These are phyloP conservation scores for Alfaro cultratus DNA, from an alignment of 2,797 vertebrate genomes.

Conservation along the genomic window DNA sequence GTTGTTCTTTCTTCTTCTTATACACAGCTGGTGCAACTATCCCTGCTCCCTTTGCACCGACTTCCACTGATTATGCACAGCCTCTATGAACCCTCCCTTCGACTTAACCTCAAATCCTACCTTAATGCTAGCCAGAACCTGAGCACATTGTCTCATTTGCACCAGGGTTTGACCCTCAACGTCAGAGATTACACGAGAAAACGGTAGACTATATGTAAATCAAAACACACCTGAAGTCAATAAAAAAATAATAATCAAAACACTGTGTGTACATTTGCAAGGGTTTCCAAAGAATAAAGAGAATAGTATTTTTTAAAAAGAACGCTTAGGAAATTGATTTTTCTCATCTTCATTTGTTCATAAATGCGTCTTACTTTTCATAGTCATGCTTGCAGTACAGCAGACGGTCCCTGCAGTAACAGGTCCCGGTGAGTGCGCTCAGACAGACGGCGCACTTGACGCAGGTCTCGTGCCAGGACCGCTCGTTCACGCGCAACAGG, in stretches of 20 bases:
- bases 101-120: background rate
- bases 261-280: background rate
- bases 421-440: slow-evolving; percentile 86
- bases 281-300: background rate
- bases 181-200: background rate
- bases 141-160: background rate
- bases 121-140: background rate
- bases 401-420: slow-evolving; percentile 88
- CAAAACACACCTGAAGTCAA: background rate
- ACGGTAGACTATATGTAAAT: background rate
- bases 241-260: too few species aligned
- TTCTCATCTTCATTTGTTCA: background rate
- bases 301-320: background rate
- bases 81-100: background rate
- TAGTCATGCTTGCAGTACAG: slow-evolving; percentile 94
- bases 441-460: slow-evolving; percentile 89
- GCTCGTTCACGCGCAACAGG: slow-evolving; percentile 89
- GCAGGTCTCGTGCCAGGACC: slow-evolving; percentile 91
- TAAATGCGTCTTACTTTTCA: slow-evolving; percentile 85
- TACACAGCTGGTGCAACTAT: background rate
- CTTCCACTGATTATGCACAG: background rate
- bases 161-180: background rate
- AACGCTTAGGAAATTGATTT: background rate
- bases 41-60: background rate
- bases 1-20: background rate